Conservation (phyloP, 2,797 vertebrate species). For the Sebastes matsubarae region DNA sequence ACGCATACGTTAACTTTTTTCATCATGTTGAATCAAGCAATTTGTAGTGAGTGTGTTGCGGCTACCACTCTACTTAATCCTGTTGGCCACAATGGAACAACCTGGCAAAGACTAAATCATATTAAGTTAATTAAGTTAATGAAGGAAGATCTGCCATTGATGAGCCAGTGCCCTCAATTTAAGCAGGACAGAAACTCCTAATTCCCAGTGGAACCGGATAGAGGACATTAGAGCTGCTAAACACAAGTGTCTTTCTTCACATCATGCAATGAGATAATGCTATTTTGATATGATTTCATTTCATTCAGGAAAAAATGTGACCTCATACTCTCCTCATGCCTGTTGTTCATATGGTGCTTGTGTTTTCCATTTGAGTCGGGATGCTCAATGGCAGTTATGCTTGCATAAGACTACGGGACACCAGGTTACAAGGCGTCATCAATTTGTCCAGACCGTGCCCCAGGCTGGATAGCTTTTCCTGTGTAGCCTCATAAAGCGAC, state of each 20-base stretch:
- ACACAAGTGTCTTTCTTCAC: not conserved
- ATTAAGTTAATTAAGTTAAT: slow-evolving; percentile 46
- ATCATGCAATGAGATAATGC: not conserved
- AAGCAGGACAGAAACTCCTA: slow-evolving; percentile 12
- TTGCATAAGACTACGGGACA: not conserved
- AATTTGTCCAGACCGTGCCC: not conserved
- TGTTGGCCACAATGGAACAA: slow-evolving; percentile 3
- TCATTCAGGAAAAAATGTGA: not conserved
- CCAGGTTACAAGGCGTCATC: not conserved
- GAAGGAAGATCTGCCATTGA: slow-evolving; percentile 17
- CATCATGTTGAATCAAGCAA: too few relatives aligned
- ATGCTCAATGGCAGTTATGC: not conserved
- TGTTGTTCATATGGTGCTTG: not conserved
- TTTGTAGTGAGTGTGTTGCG: too few relatives aligned
- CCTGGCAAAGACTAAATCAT: slow-evolving; percentile 34
- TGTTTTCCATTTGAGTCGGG: not conserved
- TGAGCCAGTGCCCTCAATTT: slow-evolving; percentile 19
- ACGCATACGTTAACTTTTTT: too few relatives aligned
- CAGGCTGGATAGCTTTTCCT: not conserved
- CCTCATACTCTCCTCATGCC: not conserved
- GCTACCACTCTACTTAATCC: slow-evolving; percentile 5
- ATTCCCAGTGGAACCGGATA: slow-evolving; percentile 14
- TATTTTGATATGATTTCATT: not conserved
- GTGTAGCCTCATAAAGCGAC: not conserved
- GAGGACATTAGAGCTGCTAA: not conserved